Conservation (phyloP, 64 coral and sea anemone genomes). For the Anthopleura sola region DNA sequence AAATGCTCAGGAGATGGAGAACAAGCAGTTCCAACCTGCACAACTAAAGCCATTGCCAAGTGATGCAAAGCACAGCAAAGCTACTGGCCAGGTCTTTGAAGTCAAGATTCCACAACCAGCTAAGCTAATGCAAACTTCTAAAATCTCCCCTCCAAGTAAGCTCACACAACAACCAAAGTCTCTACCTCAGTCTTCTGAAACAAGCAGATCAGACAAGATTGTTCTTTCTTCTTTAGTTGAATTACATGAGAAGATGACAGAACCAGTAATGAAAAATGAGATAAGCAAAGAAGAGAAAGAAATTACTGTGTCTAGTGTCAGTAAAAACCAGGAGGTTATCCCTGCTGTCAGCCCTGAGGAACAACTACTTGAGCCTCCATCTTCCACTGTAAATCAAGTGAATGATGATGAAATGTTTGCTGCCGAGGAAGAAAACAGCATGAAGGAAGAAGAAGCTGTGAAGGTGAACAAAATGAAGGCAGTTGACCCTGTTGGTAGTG, state of each 20-base stretch:
- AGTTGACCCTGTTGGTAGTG: neutral
- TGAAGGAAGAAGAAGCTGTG: neutral
- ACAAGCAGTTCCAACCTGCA: neutral
- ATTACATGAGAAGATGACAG: neutral
- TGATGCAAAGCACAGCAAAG: neutral
- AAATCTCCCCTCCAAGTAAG: neutral
- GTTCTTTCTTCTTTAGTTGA: neutral
- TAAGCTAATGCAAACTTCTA: neutral
- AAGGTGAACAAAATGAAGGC: neutral
- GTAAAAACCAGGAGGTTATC: neutral
- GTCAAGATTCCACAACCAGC: neutral
- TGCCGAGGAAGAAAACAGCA: neutral
- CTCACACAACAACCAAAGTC: neutral
- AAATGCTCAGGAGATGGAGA: neutral
- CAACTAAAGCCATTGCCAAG: neutral
- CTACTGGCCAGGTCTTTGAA: neutral
- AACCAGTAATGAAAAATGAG: neutral
- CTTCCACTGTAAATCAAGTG: neutral
- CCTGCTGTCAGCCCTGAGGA: neutral
- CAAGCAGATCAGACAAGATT: neutral
- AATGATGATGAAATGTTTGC: neutral
- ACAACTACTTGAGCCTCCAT: neutral
- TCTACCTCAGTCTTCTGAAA: neutral
- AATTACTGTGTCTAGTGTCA: neutral
- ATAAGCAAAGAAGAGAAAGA: neutral